phyloP scores from a whole-genome alignment of 2,113 vertebrate genomes.

The Puntigrus tetrazona region DNA sequence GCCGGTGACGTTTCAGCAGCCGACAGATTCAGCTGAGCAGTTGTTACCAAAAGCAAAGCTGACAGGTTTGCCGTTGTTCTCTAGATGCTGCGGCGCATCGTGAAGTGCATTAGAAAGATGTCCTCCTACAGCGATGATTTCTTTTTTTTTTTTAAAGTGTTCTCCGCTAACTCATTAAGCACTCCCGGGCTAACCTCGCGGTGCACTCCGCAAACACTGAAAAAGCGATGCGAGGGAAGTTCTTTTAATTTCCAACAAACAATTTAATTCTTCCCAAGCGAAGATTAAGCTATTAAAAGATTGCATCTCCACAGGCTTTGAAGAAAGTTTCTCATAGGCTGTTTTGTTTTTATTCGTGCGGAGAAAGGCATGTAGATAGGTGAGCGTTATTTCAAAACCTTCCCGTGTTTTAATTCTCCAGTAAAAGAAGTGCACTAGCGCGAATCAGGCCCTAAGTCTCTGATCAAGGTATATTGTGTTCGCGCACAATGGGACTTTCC shows the following conservation, averaged over 20 bases:
- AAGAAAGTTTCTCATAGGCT: constrained; percentile 14
- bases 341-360: constrained; percentile 60
- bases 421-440: constrained; percentile 62
- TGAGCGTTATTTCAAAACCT: constrained; percentile 70
- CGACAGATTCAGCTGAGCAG: constrained; percentile 61
- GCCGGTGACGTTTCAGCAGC: constrained; percentile 60
- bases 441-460: constrained; percentile 61
- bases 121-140: not conserved
- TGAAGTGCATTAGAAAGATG: constrained; percentile 44
- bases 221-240: not conserved
- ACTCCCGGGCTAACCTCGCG: not conserved
- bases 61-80: constrained; percentile 64
- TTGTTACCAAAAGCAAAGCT: constrained; percentile 67
- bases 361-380: constrained; percentile 70
- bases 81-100: constrained; percentile 36
- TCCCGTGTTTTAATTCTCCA: constrained; percentile 62
- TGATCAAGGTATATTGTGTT: constrained; percentile 59
- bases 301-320: constrained; percentile 20
- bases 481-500: constrained; percentile 15
- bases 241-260: constrained; percentile 5
- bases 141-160: not conserved
- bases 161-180: constrained; percentile 39
- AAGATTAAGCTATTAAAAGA: constrained; percentile 22
- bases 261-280: not conserved
- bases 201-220: not conserved